phyloP scores from a whole-genome alignment of 2,797 vertebrate genomes.

The Peromyscus melanophrys region DNA sequence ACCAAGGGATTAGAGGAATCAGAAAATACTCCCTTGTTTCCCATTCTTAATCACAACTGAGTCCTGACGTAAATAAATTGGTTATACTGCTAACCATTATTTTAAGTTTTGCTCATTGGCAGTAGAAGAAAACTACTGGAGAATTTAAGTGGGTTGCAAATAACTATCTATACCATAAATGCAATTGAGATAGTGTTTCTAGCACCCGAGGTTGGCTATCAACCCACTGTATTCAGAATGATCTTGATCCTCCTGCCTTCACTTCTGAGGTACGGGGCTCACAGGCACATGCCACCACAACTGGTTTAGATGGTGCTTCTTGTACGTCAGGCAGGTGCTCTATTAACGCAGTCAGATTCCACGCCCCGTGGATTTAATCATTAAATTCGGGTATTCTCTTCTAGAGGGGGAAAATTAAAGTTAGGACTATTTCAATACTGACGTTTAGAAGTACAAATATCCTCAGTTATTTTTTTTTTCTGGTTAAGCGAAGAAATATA shows the following conservation, averaged over 20 bases:
- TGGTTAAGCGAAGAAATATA: constrained; percentile 52
- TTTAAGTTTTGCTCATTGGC: not conserved
- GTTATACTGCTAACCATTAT: not conserved
- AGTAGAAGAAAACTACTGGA: not conserved
- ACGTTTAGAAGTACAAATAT: not conserved
- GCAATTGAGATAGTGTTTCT: not conserved
- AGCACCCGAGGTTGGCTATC: not conserved
- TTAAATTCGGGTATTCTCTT: constrained; percentile 16
- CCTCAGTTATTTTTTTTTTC: not conserved
- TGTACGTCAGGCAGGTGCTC: not conserved
- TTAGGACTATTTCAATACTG: not conserved
- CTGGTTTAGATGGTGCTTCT: not conserved
- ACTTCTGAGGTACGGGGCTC: not conserved
- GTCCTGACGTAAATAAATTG: not conserved
- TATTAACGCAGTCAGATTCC: not conserved
- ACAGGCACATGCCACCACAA: too few relatives aligned
- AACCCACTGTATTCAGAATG: not conserved
- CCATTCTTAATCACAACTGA: not conserved
- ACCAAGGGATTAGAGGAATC: not conserved
- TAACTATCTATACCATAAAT: not conserved
- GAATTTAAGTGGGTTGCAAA: constrained; percentile 54
- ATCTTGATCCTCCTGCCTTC: not conserved
- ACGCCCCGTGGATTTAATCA: constrained; percentile 2
- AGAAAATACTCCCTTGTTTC: not conserved
- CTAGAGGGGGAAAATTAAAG: not conserved